phyloP scores from a whole-genome alignment of 2,113 vertebrate species.

The human region DNA sequence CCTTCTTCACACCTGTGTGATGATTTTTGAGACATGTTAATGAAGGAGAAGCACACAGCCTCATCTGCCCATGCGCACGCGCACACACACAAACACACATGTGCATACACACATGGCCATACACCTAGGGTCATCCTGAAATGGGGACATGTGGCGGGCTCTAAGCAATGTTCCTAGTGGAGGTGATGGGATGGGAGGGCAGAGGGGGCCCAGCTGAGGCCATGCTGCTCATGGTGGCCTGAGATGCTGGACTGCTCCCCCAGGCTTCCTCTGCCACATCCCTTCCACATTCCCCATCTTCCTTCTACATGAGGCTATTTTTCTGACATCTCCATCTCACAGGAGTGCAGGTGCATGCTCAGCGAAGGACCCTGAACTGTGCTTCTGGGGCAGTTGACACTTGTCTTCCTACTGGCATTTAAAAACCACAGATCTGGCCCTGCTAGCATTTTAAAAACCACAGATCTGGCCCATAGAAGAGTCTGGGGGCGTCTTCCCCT shows the following conservation, averaged over 20 bases:
- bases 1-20: constrained; percentile 92
- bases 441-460: background rate
- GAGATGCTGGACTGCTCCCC: background rate
- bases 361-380: background rate
- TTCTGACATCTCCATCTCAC: fast-evolving
- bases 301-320: background rate
- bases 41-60: constrained; percentile 78
- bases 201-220: background rate
- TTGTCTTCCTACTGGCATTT: background rate
- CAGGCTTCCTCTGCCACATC: background rate
- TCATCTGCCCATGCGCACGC: background rate
- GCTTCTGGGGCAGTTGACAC: background rate
- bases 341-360: background rate
- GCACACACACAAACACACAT: background rate
- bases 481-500: background rate
- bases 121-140: background rate
- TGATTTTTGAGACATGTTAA: constrained; percentile 92
- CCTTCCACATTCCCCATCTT: background rate
- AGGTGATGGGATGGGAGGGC: background rate
- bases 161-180: background rate
- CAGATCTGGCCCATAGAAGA: no score
- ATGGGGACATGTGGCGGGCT: background rate
- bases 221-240: background rate
- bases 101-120: background rate
- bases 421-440: background rate